Conservation (phyloP, 1,140 invertebrate species). For the Theocolax elegans region DNA sequence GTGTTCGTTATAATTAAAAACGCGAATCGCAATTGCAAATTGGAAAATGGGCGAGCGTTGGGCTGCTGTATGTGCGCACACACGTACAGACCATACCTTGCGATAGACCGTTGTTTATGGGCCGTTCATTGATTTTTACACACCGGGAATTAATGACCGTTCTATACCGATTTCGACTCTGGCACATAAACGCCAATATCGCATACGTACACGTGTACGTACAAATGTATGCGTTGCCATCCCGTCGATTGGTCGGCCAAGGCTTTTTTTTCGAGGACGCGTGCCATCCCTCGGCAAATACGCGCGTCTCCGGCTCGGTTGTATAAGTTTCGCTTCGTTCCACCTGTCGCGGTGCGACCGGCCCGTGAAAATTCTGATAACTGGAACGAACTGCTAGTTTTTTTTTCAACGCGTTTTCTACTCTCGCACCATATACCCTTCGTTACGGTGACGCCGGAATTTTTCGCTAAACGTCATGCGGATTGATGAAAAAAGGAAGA, state of each 20-base stretch:
- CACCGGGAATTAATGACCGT: conserved; percentile 66
- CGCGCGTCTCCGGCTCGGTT: no score
- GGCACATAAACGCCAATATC: conserved; percentile 57
- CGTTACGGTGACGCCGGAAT: not conserved
- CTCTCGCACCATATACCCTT: not conserved
- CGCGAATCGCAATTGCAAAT: conserved; percentile 69
- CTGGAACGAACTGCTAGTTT: conserved; percentile 4
- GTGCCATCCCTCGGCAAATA: not conserved
- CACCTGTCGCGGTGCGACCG: not conserved
- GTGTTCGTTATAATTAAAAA: conserved; percentile 71
- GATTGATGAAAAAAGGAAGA: not conserved
- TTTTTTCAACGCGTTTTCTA: not conserved
- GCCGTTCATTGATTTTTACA: conserved; percentile 69
- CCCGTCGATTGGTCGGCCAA: not conserved
- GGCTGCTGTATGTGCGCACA: conserved; percentile 28
- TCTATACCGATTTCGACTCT: conserved; percentile 61
- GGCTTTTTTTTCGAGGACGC: not conserved
- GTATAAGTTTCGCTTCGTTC: not conserved
- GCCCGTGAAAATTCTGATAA: not conserved
- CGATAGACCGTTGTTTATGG: conserved; percentile 59
- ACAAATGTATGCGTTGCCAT: not conserved
- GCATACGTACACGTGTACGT: not conserved
- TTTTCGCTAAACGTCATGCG: not conserved
- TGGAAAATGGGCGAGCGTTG: conserved; percentile 61
- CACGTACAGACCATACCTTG: not conserved